Conservation (phyloP, 2,113 vertebrate species). For the Cinclus cinclus region DNA sequence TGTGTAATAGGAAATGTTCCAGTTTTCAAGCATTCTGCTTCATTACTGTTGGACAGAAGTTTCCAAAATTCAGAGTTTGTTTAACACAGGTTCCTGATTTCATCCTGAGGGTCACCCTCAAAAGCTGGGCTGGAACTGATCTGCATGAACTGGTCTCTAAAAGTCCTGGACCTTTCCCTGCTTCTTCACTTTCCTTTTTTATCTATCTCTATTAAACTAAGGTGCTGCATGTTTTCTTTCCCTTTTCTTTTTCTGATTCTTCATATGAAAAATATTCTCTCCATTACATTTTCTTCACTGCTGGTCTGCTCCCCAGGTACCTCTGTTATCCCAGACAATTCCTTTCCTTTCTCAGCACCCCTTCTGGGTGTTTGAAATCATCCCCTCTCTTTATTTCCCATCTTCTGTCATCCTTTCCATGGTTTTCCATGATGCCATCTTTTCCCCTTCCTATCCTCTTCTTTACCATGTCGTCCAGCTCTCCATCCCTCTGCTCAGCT, state of each 20-base stretch:
- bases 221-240: neutral
- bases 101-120: neutral
- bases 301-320: neutral
- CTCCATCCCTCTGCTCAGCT: neutral
- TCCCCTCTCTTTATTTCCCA: neutral
- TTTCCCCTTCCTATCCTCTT: neutral
- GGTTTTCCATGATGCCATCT: neutral
- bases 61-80: neutral
- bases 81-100: neutral
- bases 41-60: neutral
- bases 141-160: neutral
- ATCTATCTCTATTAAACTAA: neutral
- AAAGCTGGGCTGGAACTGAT: neutral
- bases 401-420: neutral
- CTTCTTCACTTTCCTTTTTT: neutral
- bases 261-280: neutral
- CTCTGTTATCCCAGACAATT: rapidly evolving
- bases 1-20: constrained; percentile 1
- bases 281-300: neutral
- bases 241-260: neutral
- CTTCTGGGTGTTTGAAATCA: neutral
- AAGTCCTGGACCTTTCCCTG: neutral
- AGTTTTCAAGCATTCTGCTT: constrained; percentile 6
- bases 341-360: neutral
- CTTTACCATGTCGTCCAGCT: neutral